Evolutionary conservation across 2,888 invertebrate species (phyloP), one percentile per base, ranked within the genome.

Genomic region (Notodonta ziczac): DNA sequence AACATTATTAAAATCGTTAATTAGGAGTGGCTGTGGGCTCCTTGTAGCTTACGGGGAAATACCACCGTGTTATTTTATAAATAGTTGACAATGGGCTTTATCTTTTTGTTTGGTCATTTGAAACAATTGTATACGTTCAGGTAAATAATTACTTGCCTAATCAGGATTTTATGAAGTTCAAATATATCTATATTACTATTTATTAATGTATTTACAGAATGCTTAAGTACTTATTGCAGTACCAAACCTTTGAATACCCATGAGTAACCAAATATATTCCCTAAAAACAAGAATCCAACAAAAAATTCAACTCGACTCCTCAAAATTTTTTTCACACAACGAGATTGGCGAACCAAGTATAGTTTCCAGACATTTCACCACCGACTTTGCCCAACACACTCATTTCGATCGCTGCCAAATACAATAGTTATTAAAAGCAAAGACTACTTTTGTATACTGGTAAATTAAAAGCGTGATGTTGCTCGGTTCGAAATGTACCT

Each of bases 371-470:
- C 87, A 84, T 84, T 84, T 81, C 81, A 80, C 81, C 81, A 80
- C 81, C 83, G 85, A 87, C 67, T 74, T 65, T 58, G 46, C 62
- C 69, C 63, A 76, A 68, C 74, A 87, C 84, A 86, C 91, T 92
- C 91, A 93, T 93, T 93, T 91, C 91, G 89, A 93, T 93, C 89
- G 90, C 80, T 87, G 83, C 91, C 88, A 93, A 93, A 93, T 93
- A 93, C 93, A 93, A 93, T 93, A 93, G 92, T 92, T 93, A 93
- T 93, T 93, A 93, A 91, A n/a, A n/a, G n/a, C n/a, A n/a, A n/a
- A n/a, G n/a, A n/a, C n/a, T n/a, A n/a, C n/a, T n/a, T n/a, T n/a
- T n/a, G n/a, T n/a, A n/a, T n/a, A n/a, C n/a, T n/a, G n/a, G n/a
- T n/a, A n/a, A n/a, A n/a, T n/a, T n/a, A n/a, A n/a, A 92, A 91